phyloP scores from a whole-genome alignment of 1,140 invertebrate genomes.

The Pygmarrhopalites habei region DNA sequence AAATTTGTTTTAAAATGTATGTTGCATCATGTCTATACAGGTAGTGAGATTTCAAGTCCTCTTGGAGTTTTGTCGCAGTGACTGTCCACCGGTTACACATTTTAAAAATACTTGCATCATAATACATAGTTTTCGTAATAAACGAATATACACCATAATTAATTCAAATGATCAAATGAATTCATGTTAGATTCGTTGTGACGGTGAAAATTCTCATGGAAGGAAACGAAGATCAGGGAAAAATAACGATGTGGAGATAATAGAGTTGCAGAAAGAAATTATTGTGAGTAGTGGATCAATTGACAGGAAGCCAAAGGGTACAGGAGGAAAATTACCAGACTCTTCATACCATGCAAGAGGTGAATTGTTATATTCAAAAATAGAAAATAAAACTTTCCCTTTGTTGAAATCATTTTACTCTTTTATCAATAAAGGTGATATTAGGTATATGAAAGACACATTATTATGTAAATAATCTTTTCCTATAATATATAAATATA shows the following conservation, averaged over 20 bases:
- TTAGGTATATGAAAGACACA: conserved; percentile 1
- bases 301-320: conserved; percentile 9
- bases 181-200: conserved; percentile 36
- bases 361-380: too few species aligned
- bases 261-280: conserved; percentile 35
- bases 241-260: not conserved
- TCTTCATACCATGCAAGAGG: conserved; percentile 9
- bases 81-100: conserved; percentile 38
- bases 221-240: conserved; percentile 19
- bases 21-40: too few species aligned
- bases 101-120: too few species aligned
- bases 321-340: conserved; percentile 15
- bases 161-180: too few species aligned
- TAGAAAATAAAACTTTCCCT: too few species aligned
- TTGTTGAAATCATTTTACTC: too few species aligned
- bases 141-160: too few species aligned
- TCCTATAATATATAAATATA: not conserved
- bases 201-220: conserved; percentile 34
- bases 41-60: conserved; percentile 38
- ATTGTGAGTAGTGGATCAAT: conserved; percentile 30
- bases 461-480: conserved; percentile 1
- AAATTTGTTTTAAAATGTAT: too few species aligned
- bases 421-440: too few species aligned
- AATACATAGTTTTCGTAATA: too few species aligned
- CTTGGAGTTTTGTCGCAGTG: conserved; percentile 35